These are phyloP conservation scores for Epinotia nisella DNA, from an alignment of 2,888 invertebrate genomes.

Conservation along the genomic window DNA sequence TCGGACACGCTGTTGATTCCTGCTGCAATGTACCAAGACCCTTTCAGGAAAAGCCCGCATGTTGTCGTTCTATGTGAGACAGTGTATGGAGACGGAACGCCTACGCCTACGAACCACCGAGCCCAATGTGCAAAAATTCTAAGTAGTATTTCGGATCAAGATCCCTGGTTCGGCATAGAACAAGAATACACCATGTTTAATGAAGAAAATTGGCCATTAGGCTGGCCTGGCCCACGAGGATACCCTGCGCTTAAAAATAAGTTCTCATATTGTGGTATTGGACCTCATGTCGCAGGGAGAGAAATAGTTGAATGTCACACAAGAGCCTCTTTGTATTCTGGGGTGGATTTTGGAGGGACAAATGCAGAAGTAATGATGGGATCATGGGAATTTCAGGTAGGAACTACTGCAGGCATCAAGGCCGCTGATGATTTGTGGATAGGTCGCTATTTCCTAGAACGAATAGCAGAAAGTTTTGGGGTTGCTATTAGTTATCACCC, in stretches of 20 bases:
- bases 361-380: constrained; percentile 99
- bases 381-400: constrained; percentile 96
- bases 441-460: constrained; percentile 91
- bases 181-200: constrained; percentile 96
- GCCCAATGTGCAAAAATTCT: constrained; percentile 86
- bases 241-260: constrained; percentile 93
- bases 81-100: constrained; percentile 88
- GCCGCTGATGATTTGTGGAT: constrained; percentile 95
- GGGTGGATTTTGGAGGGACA: constrained; percentile 94
- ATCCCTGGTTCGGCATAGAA: constrained; percentile 96
- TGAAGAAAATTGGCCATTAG: constrained; percentile 92
- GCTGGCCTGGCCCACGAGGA: constrained; percentile 96
- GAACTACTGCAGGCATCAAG: constrained; percentile 94
- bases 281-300: constrained; percentile 96
- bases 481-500: constrained; percentile 88
- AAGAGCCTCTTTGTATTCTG: constrained; percentile 94
- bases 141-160: constrained; percentile 81
- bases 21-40: constrained; percentile 95
- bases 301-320: constrained; percentile 97
- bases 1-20: constrained; percentile 96
- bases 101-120: constrained; percentile 90
- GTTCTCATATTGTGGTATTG: constrained; percentile 95
- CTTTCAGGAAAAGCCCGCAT: constrained; percentile 94
- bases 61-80: constrained; percentile 95
- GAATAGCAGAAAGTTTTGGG: constrained; percentile 94